A percentile compares a stretch with the other conserved stretches of the same genome.
Evolutionary conservation across 2,888 invertebrate genomes (phyloP).

Genomic region (Trichogramma dendrolimi): DNA sequence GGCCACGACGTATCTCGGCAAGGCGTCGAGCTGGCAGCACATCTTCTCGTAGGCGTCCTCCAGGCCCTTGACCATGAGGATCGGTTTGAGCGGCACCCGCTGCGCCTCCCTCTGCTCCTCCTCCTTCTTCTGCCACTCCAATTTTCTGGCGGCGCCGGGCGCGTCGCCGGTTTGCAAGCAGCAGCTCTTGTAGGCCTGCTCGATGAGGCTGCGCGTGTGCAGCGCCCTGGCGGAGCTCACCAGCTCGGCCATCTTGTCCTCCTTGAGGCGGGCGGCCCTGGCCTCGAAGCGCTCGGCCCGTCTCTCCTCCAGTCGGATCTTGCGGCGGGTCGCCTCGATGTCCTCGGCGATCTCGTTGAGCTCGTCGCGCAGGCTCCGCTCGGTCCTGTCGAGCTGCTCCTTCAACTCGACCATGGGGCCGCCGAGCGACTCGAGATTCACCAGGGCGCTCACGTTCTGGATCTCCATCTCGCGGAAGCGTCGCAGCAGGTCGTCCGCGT

Average conservation of each 20-base stretch:
- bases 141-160: conserved; percentile 48
- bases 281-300: conserved; percentile 55
- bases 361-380: conserved; percentile 50
- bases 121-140: no score
- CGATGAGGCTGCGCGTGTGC: conserved; percentile 59
- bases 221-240: conserved; percentile 58
- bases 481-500: conserved; percentile 57
- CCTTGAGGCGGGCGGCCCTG: conserved; percentile 57
- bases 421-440: conserved; percentile 59
- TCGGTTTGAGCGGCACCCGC: not conserved
- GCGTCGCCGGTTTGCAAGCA: conserved; percentile 59
- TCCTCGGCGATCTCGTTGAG: conserved; percentile 49
- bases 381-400: conserved; percentile 53
- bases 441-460: conserved; percentile 62
- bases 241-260: conserved; percentile 58
- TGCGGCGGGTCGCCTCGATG: conserved; percentile 51
- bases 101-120: no score
- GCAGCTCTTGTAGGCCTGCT: conserved; percentile 63
- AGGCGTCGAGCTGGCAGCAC: conserved; percentile 55
- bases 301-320: conserved; percentile 32
- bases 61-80: conserved; percentile 57
- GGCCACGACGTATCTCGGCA: conserved; percentile 57
- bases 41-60: conserved; percentile 56
- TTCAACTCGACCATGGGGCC: conserved; percentile 56
- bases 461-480: conserved; percentile 61